Evolutionary conservation across 1,140 invertebrate genomes (phyloP).

Genomic region (Episyrphus balteatus): DNA sequence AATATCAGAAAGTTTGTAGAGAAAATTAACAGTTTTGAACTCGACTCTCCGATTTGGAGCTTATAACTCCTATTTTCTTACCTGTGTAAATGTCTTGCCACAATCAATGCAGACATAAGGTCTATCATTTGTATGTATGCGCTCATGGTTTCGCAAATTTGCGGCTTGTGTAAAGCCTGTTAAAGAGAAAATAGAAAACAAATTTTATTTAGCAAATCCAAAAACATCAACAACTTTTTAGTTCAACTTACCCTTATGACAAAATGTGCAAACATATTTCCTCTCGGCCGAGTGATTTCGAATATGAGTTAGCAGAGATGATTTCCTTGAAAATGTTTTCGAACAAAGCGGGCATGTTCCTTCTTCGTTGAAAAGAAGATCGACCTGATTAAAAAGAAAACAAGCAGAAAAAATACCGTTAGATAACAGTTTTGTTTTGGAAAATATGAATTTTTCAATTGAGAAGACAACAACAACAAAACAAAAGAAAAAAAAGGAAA

Average conservation of each 20-base stretch:
- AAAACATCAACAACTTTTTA: background rate
- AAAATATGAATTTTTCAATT: background rate
- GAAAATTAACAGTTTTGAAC: no score
- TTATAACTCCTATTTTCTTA: no score
- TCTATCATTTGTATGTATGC: slow-evolving; percentile 48
- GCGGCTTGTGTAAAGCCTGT: slow-evolving; percentile 49
- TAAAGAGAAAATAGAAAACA: slow-evolving; percentile 4
- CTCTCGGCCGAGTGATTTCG: slow-evolving; percentile 48
- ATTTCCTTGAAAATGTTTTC: slow-evolving; percentile 46
- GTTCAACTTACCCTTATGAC: slow-evolving; percentile 42
- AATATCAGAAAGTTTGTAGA: no score
- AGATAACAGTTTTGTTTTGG: background rate
- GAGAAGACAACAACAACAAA: background rate
- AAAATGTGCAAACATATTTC: slow-evolving; percentile 46
- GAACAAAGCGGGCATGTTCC: slow-evolving; percentile 43
- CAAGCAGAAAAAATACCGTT: background rate
- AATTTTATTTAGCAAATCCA: background rate
- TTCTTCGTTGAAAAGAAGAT: slow-evolving; percentile 37
- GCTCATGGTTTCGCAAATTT: slow-evolving; percentile 46
- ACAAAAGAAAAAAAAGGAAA: slow-evolving; percentile 11
- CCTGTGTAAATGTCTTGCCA: slow-evolving; percentile 48
- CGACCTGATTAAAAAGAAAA: slow-evolving; percentile 17
- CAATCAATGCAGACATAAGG: slow-evolving; percentile 48
- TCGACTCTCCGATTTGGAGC: no score
- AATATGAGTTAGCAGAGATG: slow-evolving; percentile 47